A percentile compares a stretch with the other conserved stretches of the same genome.
Evolutionary conservation across 2,113 vertebrate species (phyloP).

Genomic region (Ceratotherium simum): DNA sequence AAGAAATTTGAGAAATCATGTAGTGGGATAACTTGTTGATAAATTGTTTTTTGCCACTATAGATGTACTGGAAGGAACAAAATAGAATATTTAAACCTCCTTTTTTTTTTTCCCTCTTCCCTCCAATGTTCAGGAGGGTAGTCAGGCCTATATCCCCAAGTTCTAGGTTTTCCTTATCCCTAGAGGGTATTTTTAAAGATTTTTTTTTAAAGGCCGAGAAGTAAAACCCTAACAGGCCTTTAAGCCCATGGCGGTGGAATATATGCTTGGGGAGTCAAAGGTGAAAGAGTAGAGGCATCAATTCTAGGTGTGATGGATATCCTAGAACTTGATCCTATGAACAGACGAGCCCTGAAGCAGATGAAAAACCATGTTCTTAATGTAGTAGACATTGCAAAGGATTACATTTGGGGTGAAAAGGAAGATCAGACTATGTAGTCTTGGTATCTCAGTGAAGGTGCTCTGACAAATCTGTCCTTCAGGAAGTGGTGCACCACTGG

Average conservation of each 20-base stretch:
- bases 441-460: not conserved
- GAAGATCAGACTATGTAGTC: not conserved
- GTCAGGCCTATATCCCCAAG: not conserved
- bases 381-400: not conserved
- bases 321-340: not conserved
- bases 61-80: not conserved
- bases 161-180: not conserved
- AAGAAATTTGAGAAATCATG: not conserved
- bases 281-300: not conserved
- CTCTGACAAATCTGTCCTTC: not conserved
- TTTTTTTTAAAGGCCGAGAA: not conserved
- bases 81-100: not conserved
- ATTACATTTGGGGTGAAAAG: not conserved
- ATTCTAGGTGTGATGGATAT: not conserved
- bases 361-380: not conserved
- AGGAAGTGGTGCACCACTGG: not conserved
- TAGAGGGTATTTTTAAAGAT: not conserved
- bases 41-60: not conserved
- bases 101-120: not conserved
- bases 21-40: not conserved
- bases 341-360: not conserved
- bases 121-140: not conserved
- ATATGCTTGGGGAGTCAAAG: not conserved
- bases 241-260: not conserved
- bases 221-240: not conserved